Conservation (phyloP, 1,140 invertebrate genomes). For the Drosophila arizonae region DNA sequence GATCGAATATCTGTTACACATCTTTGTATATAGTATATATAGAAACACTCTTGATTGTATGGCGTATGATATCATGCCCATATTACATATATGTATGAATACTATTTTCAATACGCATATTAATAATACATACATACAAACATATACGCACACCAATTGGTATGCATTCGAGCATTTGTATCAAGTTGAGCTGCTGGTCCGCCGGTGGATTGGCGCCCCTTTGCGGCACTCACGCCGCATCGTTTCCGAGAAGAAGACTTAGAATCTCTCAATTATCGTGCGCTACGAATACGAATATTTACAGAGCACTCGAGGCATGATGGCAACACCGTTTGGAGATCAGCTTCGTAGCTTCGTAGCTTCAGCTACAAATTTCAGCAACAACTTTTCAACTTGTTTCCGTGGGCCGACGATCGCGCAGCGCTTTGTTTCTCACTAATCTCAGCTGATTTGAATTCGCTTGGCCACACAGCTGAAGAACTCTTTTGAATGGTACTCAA, state of each 20-base stretch:
- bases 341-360: constrained; percentile 14
- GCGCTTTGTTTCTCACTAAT: constrained; percentile 70
- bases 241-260: constrained; percentile 47
- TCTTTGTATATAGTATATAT: background rate
- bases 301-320: constrained; percentile 72
- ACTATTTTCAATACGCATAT: too few relatives aligned
- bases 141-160: background rate
- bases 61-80: too few relatives aligned
- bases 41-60: background rate
- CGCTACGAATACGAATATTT: constrained; percentile 63
- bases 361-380: constrained; percentile 3
- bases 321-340: constrained; percentile 51
- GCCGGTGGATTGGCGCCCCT: constrained; percentile 31
- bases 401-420: constrained; percentile 30
- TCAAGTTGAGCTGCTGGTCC: background rate
- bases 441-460: constrained; percentile 55
- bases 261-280: constrained; percentile 62
- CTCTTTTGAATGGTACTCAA: constrained; percentile 48
- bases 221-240: constrained; percentile 6
- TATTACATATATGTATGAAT: too few relatives aligned
- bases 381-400: constrained; percentile 39
- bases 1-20: too few relatives aligned
- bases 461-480: constrained; percentile 42
- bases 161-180: background rate
- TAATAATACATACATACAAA: background rate